phyloP scores from a whole-genome alignment of 2,113 vertebrate species.

The Macquaria australasica region DNA sequence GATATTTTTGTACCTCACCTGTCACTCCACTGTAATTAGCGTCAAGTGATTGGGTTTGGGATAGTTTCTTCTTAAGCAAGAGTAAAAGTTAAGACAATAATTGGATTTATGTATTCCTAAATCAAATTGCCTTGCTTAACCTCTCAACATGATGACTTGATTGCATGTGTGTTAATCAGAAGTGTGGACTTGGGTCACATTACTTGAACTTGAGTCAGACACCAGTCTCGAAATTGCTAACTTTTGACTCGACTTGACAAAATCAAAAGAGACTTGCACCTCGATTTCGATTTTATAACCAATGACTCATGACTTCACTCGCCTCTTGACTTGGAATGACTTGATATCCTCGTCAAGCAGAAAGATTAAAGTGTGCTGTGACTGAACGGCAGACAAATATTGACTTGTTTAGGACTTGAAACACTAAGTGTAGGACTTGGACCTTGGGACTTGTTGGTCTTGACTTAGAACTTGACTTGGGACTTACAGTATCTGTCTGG shows the following conservation, averaged over 20 bases:
- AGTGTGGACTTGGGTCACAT: neutral
- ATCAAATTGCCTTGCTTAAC: neutral
- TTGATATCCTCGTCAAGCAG: neutral
- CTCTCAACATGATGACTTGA: no score
- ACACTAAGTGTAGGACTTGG: neutral
- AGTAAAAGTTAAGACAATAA: neutral
- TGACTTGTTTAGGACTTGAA: neutral
- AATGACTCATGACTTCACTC: neutral
- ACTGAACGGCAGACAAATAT: neutral
- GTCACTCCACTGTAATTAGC: neutral
- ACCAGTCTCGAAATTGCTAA: neutral
- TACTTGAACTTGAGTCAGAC: neutral
- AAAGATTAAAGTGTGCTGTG: neutral
- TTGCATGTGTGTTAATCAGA: neutral
- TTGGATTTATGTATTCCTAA: neutral
- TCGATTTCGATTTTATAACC: neutral
- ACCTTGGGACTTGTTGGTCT: neutral
- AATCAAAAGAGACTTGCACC: neutral
- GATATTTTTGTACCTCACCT: neutral
- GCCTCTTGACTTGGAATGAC: neutral
- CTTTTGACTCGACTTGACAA: neutral
- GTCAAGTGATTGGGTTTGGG: neutral
- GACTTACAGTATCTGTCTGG: neutral
- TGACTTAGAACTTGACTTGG: neutral
- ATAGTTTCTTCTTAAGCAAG: neutral